Evolutionary conservation across 1,140 invertebrate genomes (phyloP), one percentile per base, ranked within the genome.

Genomic region (Carposina sasakii): DNA sequence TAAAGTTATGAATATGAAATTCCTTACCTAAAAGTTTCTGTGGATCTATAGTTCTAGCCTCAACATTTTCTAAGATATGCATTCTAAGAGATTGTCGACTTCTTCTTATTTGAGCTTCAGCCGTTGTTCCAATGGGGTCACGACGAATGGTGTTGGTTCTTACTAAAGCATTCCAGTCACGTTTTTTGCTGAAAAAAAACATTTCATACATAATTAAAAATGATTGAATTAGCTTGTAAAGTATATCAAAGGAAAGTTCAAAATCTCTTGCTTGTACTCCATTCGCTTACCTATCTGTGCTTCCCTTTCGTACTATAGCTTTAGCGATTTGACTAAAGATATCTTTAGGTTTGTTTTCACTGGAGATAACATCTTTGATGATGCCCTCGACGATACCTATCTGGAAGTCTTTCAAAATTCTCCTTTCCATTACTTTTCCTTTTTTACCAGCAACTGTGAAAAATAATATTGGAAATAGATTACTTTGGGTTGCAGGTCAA

Each of bases 401-500:
- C 63, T 94, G 93, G 90, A 95, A 96, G 76, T 95, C 94, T 72
- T 95, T 96, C n/a, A 95, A 86, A 12, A 96, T 88, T 39, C 93
- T 87, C 19, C 94, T 87, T 68, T 96, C 94, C 90, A 94, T 93
- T 1, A 93, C 90, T 64, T 92, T 90, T 2, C 93, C 92, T 74
- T 95, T 95, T 66, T 94, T 95, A 0, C 93, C 93, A 17, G 90
- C 86, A 37, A 93, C 93, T 90, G 73, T 30, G 66, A 71, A 21
- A 48, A 23, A 15, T 26, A 26, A 12, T n/a, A n/a, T n/a, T n/a
- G n/a, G n/a, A n/a, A n/a, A n/a, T n/a, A n/a, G n/a, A n/a, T n/a
- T n/a, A n/a, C n/a, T n/a, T n/a, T n/a, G n/a, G n/a, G n/a, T n/a
- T n/a, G n/a, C n/a, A n/a, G n/a, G n/a, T n/a, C n/a, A n/a, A n/a